A percentile compares a stretch with the other conserved stretches of the same genome.
Evolutionary conservation across 2,113 vertebrate species (phyloP).

Genomic region (Peromyscus maniculatus): DNA sequence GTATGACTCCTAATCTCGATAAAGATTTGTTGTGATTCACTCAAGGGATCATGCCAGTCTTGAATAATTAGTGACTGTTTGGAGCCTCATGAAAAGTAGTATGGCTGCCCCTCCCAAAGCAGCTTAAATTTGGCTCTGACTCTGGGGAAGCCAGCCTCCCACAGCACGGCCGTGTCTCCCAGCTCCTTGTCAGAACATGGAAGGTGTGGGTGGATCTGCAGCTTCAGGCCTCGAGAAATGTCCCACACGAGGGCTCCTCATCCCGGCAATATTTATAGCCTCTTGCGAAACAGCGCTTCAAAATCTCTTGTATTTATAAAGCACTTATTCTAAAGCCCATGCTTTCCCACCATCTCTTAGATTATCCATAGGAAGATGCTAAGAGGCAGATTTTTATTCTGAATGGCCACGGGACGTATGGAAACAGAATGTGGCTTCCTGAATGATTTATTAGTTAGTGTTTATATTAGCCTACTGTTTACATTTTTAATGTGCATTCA

Average conservation of each 20-base stretch:
- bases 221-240: constrained; percentile 43
- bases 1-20: not conserved
- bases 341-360: not conserved
- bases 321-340: not conserved
- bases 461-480: constrained; percentile 46
- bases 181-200: constrained; percentile 3
- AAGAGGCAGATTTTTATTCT: not conserved
- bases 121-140: not conserved
- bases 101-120: not conserved
- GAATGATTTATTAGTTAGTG: constrained; percentile 42
- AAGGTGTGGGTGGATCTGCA: constrained; percentile 55
- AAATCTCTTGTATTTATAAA: constrained; percentile 56
- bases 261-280: constrained; percentile 52
- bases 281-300: constrained; percentile 39
- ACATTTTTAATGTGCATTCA: constrained; percentile 38
- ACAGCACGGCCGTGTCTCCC: not conserved
- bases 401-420: not conserved
- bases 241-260: constrained; percentile 19
- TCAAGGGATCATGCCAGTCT: not conserved
- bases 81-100: not conserved
- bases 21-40: constrained; percentile 15
- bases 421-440: not conserved
- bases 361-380: not conserved
- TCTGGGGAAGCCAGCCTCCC: not conserved
- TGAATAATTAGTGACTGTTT: not conserved